A percentile compares a stretch with the other conserved stretches of the same genome.
phyloP scores from a whole-genome alignment of 2,113 vertebrate genomes.

The Catharus fuscescens region DNA sequence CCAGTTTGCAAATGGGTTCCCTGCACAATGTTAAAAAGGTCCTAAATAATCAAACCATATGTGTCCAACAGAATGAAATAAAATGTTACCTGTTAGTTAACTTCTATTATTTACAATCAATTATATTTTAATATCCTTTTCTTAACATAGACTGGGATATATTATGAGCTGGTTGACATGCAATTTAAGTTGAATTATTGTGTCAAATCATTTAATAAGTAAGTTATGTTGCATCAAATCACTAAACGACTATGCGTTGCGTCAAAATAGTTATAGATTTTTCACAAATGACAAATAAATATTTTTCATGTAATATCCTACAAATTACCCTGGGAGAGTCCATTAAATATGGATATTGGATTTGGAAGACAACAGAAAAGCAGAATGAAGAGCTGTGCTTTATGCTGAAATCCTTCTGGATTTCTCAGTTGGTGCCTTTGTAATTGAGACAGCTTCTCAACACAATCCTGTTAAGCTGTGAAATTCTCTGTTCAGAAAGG shows the following conservation, averaged over 20 bases:
- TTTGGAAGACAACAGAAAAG: slow-evolving; percentile 1
- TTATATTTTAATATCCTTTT: neutral
- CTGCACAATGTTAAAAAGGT: neutral
- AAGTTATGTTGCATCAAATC: neutral
- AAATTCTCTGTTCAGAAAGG: neutral
- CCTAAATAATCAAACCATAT: neutral
- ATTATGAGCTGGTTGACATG: neutral
- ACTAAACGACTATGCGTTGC: neutral
- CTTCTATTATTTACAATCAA: neutral
- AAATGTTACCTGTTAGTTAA: neutral
- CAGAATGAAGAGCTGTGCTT: neutral
- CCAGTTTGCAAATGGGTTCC: neutral
- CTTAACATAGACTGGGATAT: neutral
- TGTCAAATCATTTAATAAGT: neutral
- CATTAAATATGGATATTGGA: neutral
- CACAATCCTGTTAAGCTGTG: slow-evolving; percentile 27
- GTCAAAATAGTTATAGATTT: neutral
- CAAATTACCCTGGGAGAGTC: neutral
- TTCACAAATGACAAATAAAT: neutral
- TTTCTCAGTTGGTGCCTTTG: neutral
- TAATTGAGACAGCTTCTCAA: neutral
- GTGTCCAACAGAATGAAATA: neutral
- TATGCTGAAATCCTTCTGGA: neutral
- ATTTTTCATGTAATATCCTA: neutral
- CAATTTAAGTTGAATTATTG: neutral